Conservation (phyloP, 2,113 vertebrate genomes). For the human region GRCh38 chr3:161882501-161883000, state of each 20-base stretch:
- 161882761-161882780: conserved; percentile 46
- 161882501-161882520: conserved; percentile 14
- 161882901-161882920: neutral
- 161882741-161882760: neutral
- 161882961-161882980: neutral
- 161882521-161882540: conserved; percentile 41
- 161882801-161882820: neutral
- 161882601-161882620: conserved; percentile 15
- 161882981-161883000: neutral
- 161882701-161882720: neutral
- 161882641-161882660: neutral
- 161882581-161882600: neutral
- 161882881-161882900: neutral
- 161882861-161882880: neutral
- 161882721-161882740: conserved; percentile 32
- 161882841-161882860: neutral
- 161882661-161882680: conserved; percentile 61
- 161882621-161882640: conserved; percentile 45
- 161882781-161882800: conserved; percentile 11
- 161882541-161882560: conserved; percentile 14
- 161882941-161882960: neutral
- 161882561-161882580: conserved; percentile 30
- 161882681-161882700: conserved; percentile 34
- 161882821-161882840: neutral
- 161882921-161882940: neutral